Percentiles rank a stretch among this genome's conserved stretches.
Evolutionary conservation across 2,113 vertebrate genomes (phyloP).

Genomic region (Gambusia affinis): DNA sequence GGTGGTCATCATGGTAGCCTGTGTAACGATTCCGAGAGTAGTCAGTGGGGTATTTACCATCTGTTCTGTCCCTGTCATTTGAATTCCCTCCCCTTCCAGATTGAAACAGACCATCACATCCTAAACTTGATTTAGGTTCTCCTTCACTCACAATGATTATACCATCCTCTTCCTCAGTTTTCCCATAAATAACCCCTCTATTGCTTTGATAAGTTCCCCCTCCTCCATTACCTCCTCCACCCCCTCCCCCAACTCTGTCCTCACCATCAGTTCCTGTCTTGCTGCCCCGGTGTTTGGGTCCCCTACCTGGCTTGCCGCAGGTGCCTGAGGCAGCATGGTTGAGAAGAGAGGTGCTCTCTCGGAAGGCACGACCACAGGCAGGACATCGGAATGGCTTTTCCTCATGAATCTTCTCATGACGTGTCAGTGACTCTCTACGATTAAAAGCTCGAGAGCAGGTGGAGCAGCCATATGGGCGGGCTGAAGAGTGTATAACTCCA

Average conservation of each 20-base stretch:
- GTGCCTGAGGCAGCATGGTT: conserved; percentile 91
- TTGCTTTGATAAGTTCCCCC: conserved; percentile 81
- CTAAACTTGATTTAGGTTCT: conserved; percentile 75
- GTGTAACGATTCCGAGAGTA: conserved; percentile 85
- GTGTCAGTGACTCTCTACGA: conserved; percentile 92
- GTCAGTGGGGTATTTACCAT: conserved; percentile 81
- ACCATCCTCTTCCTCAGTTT: conserved; percentile 80
- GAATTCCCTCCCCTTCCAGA: conserved; percentile 78
- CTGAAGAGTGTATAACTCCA: conserved; percentile 92
- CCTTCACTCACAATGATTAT: conserved; percentile 79
- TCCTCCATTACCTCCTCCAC: conserved; percentile 77
- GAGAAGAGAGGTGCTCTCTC: conserved; percentile 89
- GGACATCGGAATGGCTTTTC: conserved; percentile 89
- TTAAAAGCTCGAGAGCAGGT: conserved; percentile 92
- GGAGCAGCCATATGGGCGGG: conserved; percentile 89
- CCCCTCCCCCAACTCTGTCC: conserved; percentile 77
- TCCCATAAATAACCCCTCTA: conserved; percentile 79
- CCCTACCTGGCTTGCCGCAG: conserved; percentile 84
- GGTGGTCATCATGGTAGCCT: conserved; percentile 84
- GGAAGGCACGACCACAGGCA: conserved; percentile 90
- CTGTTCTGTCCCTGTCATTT: conserved; percentile 80
- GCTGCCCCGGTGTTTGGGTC: conserved; percentile 77
- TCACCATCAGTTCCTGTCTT: conserved; percentile 80
- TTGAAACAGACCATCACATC: conserved; percentile 79
- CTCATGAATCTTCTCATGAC: conserved; percentile 93